Base-by-base conservation (phyloP, 2,888 invertebrate genomes). In the Hanleya hanleyi region DNA sequence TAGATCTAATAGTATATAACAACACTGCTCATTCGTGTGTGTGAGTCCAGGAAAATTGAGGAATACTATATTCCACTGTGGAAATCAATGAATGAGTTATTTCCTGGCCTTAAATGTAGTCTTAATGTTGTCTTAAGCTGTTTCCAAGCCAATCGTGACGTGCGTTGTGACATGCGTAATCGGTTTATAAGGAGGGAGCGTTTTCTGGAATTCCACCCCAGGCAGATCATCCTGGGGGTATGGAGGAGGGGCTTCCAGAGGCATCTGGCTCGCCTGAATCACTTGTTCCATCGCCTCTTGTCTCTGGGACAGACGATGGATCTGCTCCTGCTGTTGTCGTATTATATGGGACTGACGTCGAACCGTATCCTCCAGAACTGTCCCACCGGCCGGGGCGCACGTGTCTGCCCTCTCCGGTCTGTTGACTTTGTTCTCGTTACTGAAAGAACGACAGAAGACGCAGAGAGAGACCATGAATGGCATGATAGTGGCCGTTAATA, bases 241-340 rank as follows among this genome's bases (percentile, higher is more conserved):
- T 15, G 57, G 57, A 26, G 57, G 57, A 2, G 57, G 57, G 12
- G 57, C 57, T 26, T 57, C 57, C 26, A 57, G 32, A 15, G 57
- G 57, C 57, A 57, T 57, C 5, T 57, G 57, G 9, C 57, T 57
- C 12, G 57, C 57, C 57, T 57, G 57, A 4, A 57, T 57, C 26
- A 22, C 1, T 32, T 57, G 29, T 26, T 57, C 57, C 57, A 57
- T 57, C 22, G 57, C 57, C 22, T 57, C 26, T 32, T 57, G 57
- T 57, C 57, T 22, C 32, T 57, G 57, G 57, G 57, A 57, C 57
- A 57, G 57, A 1, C 22, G 32, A 4, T 57, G 22, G 2, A 57
- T 57, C 57, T 57, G 57, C 32, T 57, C 57, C 29, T 57, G 57
- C 57, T 57, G 57, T 32, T 57, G 57, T 15, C 57, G 57, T 22